Base-by-base conservation (phyloP, 2,888 invertebrate species). In the Agonopterix subpropinquella region DNA sequence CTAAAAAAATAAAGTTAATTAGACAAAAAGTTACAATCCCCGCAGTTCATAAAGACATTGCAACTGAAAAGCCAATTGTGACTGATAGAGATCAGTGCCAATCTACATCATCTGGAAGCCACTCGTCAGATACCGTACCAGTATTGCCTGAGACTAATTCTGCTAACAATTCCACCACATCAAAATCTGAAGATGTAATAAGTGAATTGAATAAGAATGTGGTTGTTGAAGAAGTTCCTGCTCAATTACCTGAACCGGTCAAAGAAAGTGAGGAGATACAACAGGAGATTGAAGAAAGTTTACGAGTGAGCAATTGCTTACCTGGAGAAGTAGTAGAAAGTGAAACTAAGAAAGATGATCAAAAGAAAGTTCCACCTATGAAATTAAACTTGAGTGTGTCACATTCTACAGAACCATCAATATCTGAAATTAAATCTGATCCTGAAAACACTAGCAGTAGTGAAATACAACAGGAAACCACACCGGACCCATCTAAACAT, bases 1-100 rank as follows among this genome's bases (percentile, higher is more conserved):
- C 73, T 65, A 87, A 81, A 70, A 88, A 80, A 80, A 85, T 88
- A 65, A 88, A 82, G 70, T 79, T 88, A 60, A 74, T 82, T 68
- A 82, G 87, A 71, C 83, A 82, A 73, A 86, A 81, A 79, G 50
- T 62, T 62, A 61, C 60, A 57, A 62, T 77, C 53, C 67, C 69
- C 58, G 57, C 60, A 58, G 67, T 64, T 60, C 67, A 61, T 62
- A 73, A 56, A 64, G 70, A 67, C 45, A 59, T 53, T 67, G 58
- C 59, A 50, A 52, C 54, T 55, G 70, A 67, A 51, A 64, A 57
- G 49, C 53, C 58, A 52, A 53, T 55, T 53, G 51, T 58, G 45
- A 53, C 57, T 48, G 70, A 74, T 48, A 72, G 58, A 53, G 76
- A 77, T 48, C 74, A 70, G 52, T 85, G 83, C 70, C 83, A 83